These are phyloP conservation scores for Emmelina monodactyla DNA, from an alignment of 2,888 invertebrate genomes.

Conservation along the genomic window DNA sequence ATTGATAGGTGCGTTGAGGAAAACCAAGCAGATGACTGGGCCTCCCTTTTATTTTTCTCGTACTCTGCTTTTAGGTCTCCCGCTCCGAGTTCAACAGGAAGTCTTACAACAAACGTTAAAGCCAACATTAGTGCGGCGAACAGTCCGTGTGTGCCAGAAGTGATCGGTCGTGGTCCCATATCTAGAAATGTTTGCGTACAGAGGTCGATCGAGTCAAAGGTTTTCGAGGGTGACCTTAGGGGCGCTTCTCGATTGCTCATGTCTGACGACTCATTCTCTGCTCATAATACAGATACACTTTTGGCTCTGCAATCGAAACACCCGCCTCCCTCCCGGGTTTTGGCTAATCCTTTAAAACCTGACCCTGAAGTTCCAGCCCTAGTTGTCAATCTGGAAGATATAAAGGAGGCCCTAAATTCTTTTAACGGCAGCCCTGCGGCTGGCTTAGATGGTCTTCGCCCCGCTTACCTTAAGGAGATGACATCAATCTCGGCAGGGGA, in stretches of 20 bases:
- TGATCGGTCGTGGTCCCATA: too few species aligned
- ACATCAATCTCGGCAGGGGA: neutral
- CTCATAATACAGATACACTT: constrained; percentile 4
- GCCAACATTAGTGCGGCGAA: too few species aligned
- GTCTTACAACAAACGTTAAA: too few species aligned
- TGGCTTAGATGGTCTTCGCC: constrained; percentile 10
- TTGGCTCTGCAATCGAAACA: constrained; percentile 4
- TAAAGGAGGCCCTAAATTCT: constrained; percentile 1
- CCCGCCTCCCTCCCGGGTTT: constrained; percentile 6
- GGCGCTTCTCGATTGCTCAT: constrained; percentile 10
- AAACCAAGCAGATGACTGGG: too few species aligned
- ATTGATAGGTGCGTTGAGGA: too few species aligned
- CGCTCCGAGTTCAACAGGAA: too few species aligned
- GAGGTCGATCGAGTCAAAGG: constrained; percentile 9
- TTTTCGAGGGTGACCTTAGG: constrained; percentile 9
- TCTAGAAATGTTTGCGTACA: too few species aligned
- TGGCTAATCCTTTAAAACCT: constrained; percentile 1
- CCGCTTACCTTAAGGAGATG: constrained; percentile 7
- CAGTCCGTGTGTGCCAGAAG: too few species aligned
- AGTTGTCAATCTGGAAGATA: constrained; percentile 1
- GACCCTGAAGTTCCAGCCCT: neutral
- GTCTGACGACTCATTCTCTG: constrained; percentile 9
- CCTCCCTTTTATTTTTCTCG: too few species aligned
- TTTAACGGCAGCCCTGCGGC: constrained; percentile 11
- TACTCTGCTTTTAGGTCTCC: too few species aligned